These are phyloP conservation scores for Tokudaia tokunoshimensis DNA, from an alignment of 2,797 vertebrate genomes.

Conservation along the genomic window DNA sequence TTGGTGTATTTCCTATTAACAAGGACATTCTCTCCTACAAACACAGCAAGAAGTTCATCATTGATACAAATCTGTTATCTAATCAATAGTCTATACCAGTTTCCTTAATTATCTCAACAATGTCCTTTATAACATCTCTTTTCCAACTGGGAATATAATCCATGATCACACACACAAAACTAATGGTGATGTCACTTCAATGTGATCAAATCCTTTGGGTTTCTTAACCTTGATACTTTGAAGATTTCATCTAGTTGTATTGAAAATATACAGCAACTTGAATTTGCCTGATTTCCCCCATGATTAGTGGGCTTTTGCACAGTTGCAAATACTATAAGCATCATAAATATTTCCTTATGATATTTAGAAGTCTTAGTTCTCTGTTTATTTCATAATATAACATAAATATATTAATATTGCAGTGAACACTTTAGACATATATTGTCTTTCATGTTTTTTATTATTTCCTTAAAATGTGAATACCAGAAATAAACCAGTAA, in stretches of 20 bases:
- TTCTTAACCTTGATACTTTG: background rate
- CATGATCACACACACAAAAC: background rate
- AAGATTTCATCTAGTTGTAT: background rate
- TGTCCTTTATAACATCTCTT: background rate
- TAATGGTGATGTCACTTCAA: background rate
- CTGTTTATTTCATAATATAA: background rate
- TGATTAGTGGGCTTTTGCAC: background rate
- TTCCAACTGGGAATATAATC: background rate
- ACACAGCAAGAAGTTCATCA: background rate
- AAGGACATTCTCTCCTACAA: background rate
- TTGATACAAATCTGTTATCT: background rate
- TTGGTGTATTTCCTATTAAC: background rate
- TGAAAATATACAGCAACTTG: background rate
- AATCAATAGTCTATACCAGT: background rate
- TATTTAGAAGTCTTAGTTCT: background rate
- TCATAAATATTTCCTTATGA: background rate
- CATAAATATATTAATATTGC: background rate
- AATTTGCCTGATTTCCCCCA: background rate
- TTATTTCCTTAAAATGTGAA: constrained; percentile 11
- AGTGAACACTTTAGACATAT: background rate
- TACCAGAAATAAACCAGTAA: background rate
- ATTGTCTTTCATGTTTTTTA: background rate
- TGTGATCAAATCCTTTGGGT: background rate
- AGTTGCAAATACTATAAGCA: background rate
- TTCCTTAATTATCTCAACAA: background rate